Evolutionary conservation across 2,113 vertebrate species (phyloP), one percentile per base, ranked within the genome.

Genomic region (Echinops telfairi): DNA sequence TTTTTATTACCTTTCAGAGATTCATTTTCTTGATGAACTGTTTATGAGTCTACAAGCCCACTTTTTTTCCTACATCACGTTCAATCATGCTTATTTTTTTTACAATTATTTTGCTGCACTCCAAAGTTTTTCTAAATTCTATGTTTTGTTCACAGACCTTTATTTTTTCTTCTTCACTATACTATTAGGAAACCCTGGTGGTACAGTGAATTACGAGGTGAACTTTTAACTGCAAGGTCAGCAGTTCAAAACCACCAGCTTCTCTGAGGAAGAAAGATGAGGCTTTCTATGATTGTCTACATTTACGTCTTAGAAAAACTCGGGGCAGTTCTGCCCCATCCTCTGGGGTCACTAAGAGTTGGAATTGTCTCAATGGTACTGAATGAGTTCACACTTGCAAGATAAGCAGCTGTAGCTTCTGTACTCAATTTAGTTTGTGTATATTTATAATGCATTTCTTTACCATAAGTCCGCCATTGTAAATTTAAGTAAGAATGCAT

Each of bases 91-190:
- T 38, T 43, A n/a, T 57, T 82, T 92, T 85, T 85, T 57, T 76
- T 86, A 40, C 31, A 47, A 86, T 31, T 29, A 79, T 31, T 43
- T 71, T 86, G 60, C 36, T 73, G 70, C 68, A 22, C 19, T 58
- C 53, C 62, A 27, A 6, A 36, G 53, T 31, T 64, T 29, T 66
- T 25, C 25, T 66, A 66, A 27, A 25, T 9, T 66, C 10, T 60
- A 43, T 58, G 25, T 53, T 81, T 90, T 90, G 76, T 92, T 73
- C 87, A 76, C 3, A 75, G 71, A 58, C 17, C 70, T 38, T 82
- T 83, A 82, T 58, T 58, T 19, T 22, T 85, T 57, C 9, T 15
- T 60, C 15, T 20, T 71, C n/a, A 68, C 23, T 10, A 12, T 38
- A 73, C 92, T 88, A 27, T 47, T n/a, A 40, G 40, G 40, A 40